Evolutionary conservation across 2,888 invertebrate genomes (phyloP), one percentile per base, ranked within the genome.

Genomic region (Limenitis camilla): DNA sequence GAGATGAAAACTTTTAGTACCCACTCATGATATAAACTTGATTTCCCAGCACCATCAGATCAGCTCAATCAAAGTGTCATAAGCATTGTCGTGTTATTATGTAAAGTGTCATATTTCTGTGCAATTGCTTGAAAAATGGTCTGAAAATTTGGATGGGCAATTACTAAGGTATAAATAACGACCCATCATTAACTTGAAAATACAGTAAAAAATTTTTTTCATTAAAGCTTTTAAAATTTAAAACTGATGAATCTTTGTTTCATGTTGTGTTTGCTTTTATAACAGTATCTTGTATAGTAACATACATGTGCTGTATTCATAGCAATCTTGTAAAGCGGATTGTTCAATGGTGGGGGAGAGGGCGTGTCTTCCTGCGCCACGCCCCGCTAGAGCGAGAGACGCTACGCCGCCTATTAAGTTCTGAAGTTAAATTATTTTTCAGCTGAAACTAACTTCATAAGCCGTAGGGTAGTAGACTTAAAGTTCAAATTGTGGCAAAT

Each of bases 371-470:
- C 32, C 39, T 46, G 42, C 57, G 78, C 74, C 84, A 85, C 86
- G 83, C 86, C 86, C 76, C 70, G 65, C 69, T 68, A 71, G 77
- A 78, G 73, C 70, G 79, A 76, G 78, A 80, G 71, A 68, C 65
- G 63, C 67, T 67, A 62, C 73, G 63, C 82, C 84, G 83, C 85
- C 85, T 78, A 84, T 79, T 70, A 62, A 61, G 60, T 56, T 64
- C 68, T 61, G 59, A 66, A 72, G 63, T 62, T 63, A 58, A 49
- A 57, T 59, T 66, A 68, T 65, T 70, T 62, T 68, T 65, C 63
- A 59, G 61, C 52, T 39, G 49, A 39, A 36, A 58, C 46, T 57
- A 55, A 53, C 54, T 50, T 36, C 31, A 40, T 47, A 44, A 44
- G 53, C 53, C 66, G 38, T 64, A 67, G 52, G 10, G n/a, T 56